A percentile compares a stretch with the other conserved stretches of the same genome.
Evolutionary conservation across 2,888 invertebrate genomes (phyloP).

Genomic region (Brachyopa scutellaris): DNA sequence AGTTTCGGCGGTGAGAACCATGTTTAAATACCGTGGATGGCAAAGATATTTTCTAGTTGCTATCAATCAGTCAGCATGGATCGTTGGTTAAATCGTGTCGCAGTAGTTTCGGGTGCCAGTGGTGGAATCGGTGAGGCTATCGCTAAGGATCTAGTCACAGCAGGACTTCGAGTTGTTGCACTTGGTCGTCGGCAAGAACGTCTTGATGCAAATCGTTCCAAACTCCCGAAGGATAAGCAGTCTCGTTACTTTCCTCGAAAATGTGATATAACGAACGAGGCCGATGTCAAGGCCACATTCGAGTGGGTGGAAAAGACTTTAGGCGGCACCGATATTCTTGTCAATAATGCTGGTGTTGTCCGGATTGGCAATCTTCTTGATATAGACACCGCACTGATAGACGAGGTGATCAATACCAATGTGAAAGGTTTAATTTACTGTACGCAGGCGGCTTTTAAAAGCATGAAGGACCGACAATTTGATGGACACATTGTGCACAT

Average conservation of each 20-base stretch:
- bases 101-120: constrained; percentile 85
- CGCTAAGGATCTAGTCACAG: constrained; percentile 78
- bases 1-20: too few relatives aligned
- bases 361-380: constrained; percentile 24
- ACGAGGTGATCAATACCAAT: constrained; percentile 80
- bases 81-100: constrained; percentile 84
- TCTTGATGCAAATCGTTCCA: constrained; percentile 52
- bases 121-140: constrained; percentile 83
- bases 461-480: constrained; percentile 79
- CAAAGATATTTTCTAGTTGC: too few relatives aligned
- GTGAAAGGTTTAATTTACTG: constrained; percentile 80
- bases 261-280: constrained; percentile 83
- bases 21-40: too few relatives aligned
- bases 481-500: constrained; percentile 82
- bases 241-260: constrained; percentile 77
- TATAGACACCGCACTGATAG: constrained; percentile 14
- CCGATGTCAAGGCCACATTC: constrained; percentile 83
- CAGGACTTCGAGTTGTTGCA: constrained; percentile 83
- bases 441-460: constrained; percentile 80
- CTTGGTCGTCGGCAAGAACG: constrained; percentile 81
- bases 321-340: constrained; percentile 83
- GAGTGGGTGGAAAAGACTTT: constrained; percentile 80
- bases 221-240: constrained; percentile 64
- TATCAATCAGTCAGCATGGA: constrained; percentile 78
- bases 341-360: constrained; percentile 82